Evolutionary conservation across 2,113 vertebrate genomes (phyloP), one percentile per base, ranked within the genome.

Genomic region (Calypte anna): DNA sequence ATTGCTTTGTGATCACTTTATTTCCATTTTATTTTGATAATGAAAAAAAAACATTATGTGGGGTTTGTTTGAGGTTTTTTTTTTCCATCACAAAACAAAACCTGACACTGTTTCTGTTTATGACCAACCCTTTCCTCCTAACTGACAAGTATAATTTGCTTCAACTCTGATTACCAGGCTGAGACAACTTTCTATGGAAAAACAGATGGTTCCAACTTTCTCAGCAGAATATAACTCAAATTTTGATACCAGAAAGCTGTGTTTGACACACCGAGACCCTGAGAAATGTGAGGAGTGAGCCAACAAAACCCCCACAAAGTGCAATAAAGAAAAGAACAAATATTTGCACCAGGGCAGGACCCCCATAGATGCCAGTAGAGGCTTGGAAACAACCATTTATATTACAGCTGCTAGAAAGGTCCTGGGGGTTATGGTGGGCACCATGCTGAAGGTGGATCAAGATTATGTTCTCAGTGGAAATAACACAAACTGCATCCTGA

Each of bases 11-110:
- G 63, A 93, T 90, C 19, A 36, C 17, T 96, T 96, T n/a, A 73
- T 88, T 94, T 94, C 67, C 3, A 11, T 93, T 92, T 87, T 46
- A 44, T 74, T 81, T 76, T 77, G 46, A 59, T 66, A 88, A 88
- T 59, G 12, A 36, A 76, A 55, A 80, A 51, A 54, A 88, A 30
- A 21, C 1, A 2, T 36, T 40, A 44, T 57, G 58, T n/a, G 50
- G 27, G 8, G 8, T 27, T 87, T 73, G 6, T 79, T 69, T 63
- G 61, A 80, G 38, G 46, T 8, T 5, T 1, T 24, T 59, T 86
- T 81, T 76, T 36, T 38, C 36, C 7, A 40, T 73, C 24, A 53
- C n/a, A n/a, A 70, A 63, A 1, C 15, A 84, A 86, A 76, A 88
- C 74, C 30, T 68, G 82, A 43, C 44, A 5, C 18, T 44, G 14